Base-by-base conservation (phyloP, 2,888 invertebrate genomes). In the Ectemnius continuus region DNA sequence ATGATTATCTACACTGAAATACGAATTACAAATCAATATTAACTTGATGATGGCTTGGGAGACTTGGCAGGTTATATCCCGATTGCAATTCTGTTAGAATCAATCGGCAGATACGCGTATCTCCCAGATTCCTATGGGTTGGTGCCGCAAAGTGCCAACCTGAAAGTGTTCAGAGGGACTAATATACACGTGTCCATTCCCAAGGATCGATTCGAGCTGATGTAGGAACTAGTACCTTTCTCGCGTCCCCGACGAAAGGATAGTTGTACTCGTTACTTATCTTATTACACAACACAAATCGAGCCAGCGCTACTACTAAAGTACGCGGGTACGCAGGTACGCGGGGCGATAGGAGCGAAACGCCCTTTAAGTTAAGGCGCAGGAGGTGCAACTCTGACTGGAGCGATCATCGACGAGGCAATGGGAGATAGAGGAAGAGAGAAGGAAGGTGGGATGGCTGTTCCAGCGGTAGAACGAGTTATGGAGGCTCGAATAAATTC, bases 271-370 rank as follows among this genome's bases (percentile, higher is more conserved):
- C 36, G 36, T 36, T 36, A 75, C 75, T 83, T 78, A 80, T 78
- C 79, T 79, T 74, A 74, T 81, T 79, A 80, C 75, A 81, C 75
- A 79, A 79, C 77, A 75, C 75, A 76, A 83, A 78, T 83, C 77
- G 70, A 72, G 75, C 71, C 57, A 62, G 61, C 20, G 61, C 78
- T 78, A 73, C 70, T 69, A 36, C 36, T 36, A 36, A 36, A 36
- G 36, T 36, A 36, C 36, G 36, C 36, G 36, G 8, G 36, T 36
- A 36, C 36, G 36, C 36, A 8, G 8, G 36, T 36, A 73, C 73
- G 67, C 73, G 60, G 75, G 66, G 48, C 46, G 45, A 64, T 36
- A 36, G 36, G 8, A 36, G 36, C 11, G 36, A 36, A 36, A 11
- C 36, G 36, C 36, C 36, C 36, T 36, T 36, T 36, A 36, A 36